A percentile compares a stretch with the other conserved stretches of the same genome.
These are phyloP conservation scores for Drosophila quinaria DNA, from an alignment of 2,888 invertebrate species.

Conservation along the genomic window DNA sequence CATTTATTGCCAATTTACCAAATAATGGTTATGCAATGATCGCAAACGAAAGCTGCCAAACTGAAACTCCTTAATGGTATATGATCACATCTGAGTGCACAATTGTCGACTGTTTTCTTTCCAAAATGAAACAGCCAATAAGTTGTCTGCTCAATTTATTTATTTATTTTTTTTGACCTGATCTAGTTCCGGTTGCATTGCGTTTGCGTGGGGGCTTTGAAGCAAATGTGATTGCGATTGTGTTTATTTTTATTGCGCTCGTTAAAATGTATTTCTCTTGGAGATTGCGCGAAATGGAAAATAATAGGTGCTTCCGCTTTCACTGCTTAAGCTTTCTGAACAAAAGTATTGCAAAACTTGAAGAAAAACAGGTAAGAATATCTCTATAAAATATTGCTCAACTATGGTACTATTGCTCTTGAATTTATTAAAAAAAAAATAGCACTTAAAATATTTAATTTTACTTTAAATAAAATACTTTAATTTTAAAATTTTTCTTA, in stretches of 20 bases:
- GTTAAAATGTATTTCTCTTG: constrained; percentile 31
- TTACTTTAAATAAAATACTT: no score
- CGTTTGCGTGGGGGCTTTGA: constrained; percentile 36
- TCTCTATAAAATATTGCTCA: neutral
- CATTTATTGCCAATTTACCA: constrained; percentile 30
- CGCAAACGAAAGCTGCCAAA: constrained; percentile 22
- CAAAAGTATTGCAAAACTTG: constrained; percentile 11
- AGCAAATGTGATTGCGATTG: constrained; percentile 40
- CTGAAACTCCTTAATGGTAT: constrained; percentile 21
- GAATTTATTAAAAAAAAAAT: no score
- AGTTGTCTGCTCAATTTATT: constrained; percentile 4
- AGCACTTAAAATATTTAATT: no score
- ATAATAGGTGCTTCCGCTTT: constrained; percentile 69
- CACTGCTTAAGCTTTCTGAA: constrained; percentile 49
- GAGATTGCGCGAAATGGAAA: constrained; percentile 47
- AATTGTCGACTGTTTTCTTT: constrained; percentile 41
- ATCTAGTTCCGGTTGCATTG: constrained; percentile 67
- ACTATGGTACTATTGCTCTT: no score
- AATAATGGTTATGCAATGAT: constrained; percentile 49
- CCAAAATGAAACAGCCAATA: constrained; percentile 26
- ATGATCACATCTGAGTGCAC: constrained; percentile 13
- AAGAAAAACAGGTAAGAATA: neutral
- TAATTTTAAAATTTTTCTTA: no score
- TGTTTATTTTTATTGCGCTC: constrained; percentile 33
- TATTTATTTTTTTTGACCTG: constrained; percentile 30